These are phyloP conservation scores for Parazoanthus atlanticus DNA, from an alignment of 92 coral and sea anemone genomes.

Conservation along the genomic window DNA sequence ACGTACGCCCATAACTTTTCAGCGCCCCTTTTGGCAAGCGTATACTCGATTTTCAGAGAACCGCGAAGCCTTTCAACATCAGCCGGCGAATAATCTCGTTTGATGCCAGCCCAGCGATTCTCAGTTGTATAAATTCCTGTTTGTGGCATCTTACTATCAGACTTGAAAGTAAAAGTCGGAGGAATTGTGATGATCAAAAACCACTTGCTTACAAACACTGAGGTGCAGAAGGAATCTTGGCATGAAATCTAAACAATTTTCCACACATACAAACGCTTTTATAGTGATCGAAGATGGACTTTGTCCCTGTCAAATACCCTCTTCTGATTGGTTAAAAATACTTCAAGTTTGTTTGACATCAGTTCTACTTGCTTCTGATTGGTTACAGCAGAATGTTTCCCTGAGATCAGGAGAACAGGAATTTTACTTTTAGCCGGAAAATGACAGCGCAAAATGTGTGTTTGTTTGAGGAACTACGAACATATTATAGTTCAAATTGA, in stretches of 20 bases:
- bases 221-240: background rate
- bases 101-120: conserved; percentile 88
- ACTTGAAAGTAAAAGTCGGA: background rate
- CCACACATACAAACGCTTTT: conserved; percentile 16
- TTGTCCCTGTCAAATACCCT: conserved; percentile 23
- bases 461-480: background rate
- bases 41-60: conserved; percentile 77
- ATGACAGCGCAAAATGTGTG: background rate
- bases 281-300: conserved; percentile 23
- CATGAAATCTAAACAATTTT: background rate
- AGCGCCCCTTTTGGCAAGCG: conserved; percentile 89
- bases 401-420: conserved; percentile 27
- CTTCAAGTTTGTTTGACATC: background rate
- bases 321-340: conserved; percentile 27
- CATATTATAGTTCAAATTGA: background rate
- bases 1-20: conserved; percentile 79
- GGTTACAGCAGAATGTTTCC: conserved; percentile 28
- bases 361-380: conserved; percentile 14
- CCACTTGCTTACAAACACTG: background rate
- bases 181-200: background rate
- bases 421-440: conserved; percentile 21
- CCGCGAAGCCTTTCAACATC: conserved; percentile 86
- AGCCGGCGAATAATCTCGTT: conserved; percentile 80
- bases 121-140: conserved; percentile 61
- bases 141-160: conserved; percentile 30